Evolutionary conservation across 2,113 vertebrate species (phyloP), one percentile per base, ranked within the genome.

Genomic region (Oreamnos americanus): DNA sequence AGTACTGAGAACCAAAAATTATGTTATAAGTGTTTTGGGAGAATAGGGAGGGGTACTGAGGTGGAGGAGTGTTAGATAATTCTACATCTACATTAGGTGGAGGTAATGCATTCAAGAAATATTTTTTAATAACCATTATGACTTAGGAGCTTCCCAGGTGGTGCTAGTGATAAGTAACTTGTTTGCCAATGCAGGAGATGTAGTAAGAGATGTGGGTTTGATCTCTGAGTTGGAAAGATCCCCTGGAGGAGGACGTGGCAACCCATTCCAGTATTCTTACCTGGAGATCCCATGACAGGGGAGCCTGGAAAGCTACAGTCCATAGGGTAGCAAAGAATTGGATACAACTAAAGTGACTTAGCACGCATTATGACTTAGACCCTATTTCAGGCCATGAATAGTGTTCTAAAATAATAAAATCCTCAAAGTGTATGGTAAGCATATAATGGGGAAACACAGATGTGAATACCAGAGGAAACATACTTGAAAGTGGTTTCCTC

Each of bases 271-370:
- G 60, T 30, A 62, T 33, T 62, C 28, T 62, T 62, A 30, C 14
- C 30, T 62, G 60, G 60, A 62, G 60, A 15, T 15, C 13, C 13
- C 60, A 62, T 7, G 60, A 64, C 14, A 8, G 60, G 8, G 28
- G 6, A 16, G 30, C 30, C 60, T 64, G 60, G 60, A 0, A 3
- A 7, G 30, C 14, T 30, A 33, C 60, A 33, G 15, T 64, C 30
- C 15, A 64, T 2, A 1, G 62, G 62, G 1, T 64, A 2, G 15
- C 15, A 64, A 33, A 64, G 60, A n/a, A 2, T 64, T 1, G 3
- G 15, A 64, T 30, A 64, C 0, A 6, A 64, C 51, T 17, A 64
- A 64, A 33, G 60, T 33, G 30, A 71, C n/a, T 71, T 67, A 21
- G n/a, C 9, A 71, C 0, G 2, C n/a, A 71, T 71, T 71, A 71